Conservation (phyloP, 2,113 vertebrate species). For the Brachypteracias leptosomus region DNA sequence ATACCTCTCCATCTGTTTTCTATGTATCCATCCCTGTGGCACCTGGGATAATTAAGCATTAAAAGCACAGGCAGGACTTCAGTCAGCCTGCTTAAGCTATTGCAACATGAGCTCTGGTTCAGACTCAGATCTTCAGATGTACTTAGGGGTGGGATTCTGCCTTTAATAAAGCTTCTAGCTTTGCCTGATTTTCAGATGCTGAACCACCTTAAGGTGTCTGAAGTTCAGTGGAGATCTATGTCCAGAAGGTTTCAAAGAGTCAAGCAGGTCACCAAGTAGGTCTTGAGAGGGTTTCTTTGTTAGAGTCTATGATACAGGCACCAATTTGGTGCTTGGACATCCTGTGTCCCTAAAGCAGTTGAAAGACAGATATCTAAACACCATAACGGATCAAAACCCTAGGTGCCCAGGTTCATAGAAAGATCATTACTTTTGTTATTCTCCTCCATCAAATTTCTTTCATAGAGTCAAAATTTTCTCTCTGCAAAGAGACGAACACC, state of each 20-base stretch:
- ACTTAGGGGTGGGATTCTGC: background rate
- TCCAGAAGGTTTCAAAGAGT: background rate
- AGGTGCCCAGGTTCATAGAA: background rate
- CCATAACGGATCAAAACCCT: background rate
- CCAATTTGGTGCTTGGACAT: background rate
- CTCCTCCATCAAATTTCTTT: background rate
- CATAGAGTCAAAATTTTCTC: background rate
- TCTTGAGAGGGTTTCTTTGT: background rate
- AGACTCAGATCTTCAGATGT: background rate
- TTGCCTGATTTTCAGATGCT: background rate
- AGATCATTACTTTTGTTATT: background rate
- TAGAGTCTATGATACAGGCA: background rate
- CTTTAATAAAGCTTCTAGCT: background rate
- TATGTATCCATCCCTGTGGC: background rate
- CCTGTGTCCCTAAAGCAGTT: background rate
- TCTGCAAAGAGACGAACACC: background rate
- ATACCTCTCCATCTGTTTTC: constrained; percentile 45
- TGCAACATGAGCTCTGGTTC: background rate
- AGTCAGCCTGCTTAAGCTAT: background rate
- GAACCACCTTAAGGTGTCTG: background rate
- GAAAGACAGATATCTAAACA: background rate
- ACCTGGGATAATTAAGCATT: constrained; percentile 35
- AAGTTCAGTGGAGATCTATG: background rate
- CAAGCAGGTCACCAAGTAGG: rapidly evolving
- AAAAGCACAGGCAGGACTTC: background rate